phyloP scores from a whole-genome alignment of 35 echinoderm and acorn worm genomes.

The Heliocidaris tuberculata region DNA sequence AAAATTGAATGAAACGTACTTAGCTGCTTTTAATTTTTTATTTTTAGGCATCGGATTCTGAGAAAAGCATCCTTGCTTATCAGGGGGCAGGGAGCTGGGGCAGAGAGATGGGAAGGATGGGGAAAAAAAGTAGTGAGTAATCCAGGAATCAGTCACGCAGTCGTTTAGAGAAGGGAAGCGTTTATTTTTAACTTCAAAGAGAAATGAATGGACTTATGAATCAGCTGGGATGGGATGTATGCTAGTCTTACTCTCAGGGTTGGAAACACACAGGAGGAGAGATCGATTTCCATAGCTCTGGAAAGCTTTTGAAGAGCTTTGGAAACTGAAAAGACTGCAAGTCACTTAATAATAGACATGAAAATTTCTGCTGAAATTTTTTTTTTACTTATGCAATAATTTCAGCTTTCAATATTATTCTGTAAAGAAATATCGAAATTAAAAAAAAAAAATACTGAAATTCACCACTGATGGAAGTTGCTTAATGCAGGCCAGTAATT shows the following conservation, averaged over 20 bases:
- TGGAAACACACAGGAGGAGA: not conserved
- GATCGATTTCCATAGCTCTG: too few species aligned
- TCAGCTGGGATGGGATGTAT: conserved; percentile 7
- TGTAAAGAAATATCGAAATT: too few species aligned
- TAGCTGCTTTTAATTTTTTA: not conserved
- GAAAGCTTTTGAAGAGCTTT: too few species aligned
- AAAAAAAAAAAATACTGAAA: too few species aligned
- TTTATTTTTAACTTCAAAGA: not conserved
- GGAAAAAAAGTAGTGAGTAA: not conserved
- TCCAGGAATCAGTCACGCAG: not conserved
- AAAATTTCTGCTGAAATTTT: too few species aligned
- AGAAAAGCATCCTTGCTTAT: not conserved
- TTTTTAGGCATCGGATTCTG: not conserved
- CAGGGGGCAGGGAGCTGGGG: not conserved
- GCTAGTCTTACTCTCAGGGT: not conserved
- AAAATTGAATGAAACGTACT: not conserved
- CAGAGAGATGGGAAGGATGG: not conserved
- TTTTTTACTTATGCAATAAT: too few species aligned
- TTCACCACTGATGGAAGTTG: too few species aligned
- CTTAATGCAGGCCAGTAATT: too few species aligned
- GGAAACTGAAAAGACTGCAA: too few species aligned
- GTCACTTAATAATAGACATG: too few species aligned
- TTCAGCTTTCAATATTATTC: too few species aligned
- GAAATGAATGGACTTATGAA: conserved; percentile 17
- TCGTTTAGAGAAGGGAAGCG: not conserved